phyloP scores from a whole-genome alignment of 2,797 vertebrate genomes.

The Bradypus variegatus region DNA sequence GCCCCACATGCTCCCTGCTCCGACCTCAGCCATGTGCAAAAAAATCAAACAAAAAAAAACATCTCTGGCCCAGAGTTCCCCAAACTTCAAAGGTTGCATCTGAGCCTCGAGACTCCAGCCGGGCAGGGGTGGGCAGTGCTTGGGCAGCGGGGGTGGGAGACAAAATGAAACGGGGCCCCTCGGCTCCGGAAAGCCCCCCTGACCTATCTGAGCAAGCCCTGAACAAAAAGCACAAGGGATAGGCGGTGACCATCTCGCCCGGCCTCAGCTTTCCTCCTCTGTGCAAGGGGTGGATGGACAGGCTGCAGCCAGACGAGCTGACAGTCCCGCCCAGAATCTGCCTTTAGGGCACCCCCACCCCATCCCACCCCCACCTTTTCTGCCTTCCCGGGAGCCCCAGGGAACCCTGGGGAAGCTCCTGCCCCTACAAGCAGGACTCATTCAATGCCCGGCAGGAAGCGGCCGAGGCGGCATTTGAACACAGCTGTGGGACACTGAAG shows the following conservation, averaged over 20 bases:
- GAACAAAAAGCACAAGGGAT: fast-evolving
- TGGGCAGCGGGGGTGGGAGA: neutral
- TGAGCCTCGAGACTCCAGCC: neutral
- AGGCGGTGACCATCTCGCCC: fast-evolving
- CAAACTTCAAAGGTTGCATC: neutral
- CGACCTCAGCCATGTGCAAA: fast-evolving
- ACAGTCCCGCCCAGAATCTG: neutral
- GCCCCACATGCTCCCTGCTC: fast-evolving
- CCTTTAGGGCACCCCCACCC: neutral
- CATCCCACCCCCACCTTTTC: neutral
- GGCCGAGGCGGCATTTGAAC: neutral
- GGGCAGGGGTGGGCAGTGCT: too few species aligned
- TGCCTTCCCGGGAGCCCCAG: neutral
- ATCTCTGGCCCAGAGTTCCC: fast-evolving
- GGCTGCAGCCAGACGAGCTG: neutral
- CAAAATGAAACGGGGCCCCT: neutral
- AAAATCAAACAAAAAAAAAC: neutral
- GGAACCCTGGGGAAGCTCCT: too few species aligned
- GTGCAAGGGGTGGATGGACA: neutral
- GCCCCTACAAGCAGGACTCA: fast-evolving
- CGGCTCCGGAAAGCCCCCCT: neutral
- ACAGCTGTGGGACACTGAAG: fast-evolving
- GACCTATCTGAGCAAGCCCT: fast-evolving
- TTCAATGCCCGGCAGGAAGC: neutral
- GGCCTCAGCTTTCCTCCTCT: neutral